These are phyloP conservation scores for Scaeva pyrastri DNA, from an alignment of 2,888 invertebrate genomes.

Conservation along the genomic window DNA sequence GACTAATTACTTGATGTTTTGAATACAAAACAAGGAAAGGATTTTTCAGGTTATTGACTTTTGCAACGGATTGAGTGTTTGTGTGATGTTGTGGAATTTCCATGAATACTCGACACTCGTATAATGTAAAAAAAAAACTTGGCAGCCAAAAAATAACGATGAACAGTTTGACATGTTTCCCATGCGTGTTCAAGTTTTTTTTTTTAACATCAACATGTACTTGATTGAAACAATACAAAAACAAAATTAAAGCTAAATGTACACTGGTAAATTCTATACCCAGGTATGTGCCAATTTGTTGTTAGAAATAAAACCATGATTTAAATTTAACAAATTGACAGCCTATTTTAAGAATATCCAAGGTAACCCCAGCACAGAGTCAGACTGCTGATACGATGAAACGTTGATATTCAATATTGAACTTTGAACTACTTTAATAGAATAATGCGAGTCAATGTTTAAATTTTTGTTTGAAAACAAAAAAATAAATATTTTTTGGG, in stretches of 20 bases:
- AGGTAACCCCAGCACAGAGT: slow-evolving; percentile 2
- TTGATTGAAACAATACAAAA: slow-evolving; percentile 4
- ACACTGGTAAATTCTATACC: not conserved
- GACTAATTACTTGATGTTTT: not conserved
- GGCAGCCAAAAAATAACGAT: not conserved
- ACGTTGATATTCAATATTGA: not conserved
- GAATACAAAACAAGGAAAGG: not conserved
- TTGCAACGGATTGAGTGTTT: not conserved
- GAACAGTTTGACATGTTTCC: not conserved
- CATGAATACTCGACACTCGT: not conserved
- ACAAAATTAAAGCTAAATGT: not conserved
- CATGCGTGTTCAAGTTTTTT: not conserved
- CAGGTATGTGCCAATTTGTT: slow-evolving; percentile 18
- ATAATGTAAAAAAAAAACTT: not conserved
- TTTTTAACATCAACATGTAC: not conserved
- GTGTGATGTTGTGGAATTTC: not conserved
- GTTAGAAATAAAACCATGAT: not conserved
- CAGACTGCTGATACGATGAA: not conserved
- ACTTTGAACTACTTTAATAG: slow-evolving; percentile 1
- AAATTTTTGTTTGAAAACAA: not conserved
- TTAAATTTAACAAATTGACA: not conserved
- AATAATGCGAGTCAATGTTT: not conserved
- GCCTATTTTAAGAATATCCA: slow-evolving; percentile 12
- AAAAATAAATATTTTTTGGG: not conserved
- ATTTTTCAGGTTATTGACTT: slow-evolving; percentile 6